Conservation (phyloP, 1,140 invertebrate genomes). For the Drosophila quadrilineata region DNA sequence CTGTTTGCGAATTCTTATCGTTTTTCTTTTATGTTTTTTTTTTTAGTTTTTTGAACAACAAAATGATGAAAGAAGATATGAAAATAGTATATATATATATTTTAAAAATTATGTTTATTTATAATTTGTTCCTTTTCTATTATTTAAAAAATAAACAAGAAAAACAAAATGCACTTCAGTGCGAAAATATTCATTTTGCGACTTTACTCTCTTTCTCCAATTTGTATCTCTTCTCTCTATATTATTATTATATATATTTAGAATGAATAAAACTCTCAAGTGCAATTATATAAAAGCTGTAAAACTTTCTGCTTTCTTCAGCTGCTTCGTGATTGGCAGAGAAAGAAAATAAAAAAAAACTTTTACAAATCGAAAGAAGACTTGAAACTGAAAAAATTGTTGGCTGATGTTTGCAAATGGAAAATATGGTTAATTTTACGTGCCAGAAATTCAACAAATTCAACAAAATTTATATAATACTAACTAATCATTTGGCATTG, state of each 20-base stretch:
- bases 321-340: slow-evolving; percentile 43
- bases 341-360: too few relatives aligned
- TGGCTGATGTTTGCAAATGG: slow-evolving; percentile 53
- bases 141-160: slow-evolving; percentile 61
- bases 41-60: too few relatives aligned
- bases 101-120: slow-evolving; percentile 62
- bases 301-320: slow-evolving; percentile 68
- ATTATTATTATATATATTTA: not conserved
- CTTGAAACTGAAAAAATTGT: slow-evolving; percentile 62
- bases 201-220: slow-evolving; percentile 8
- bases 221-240: not conserved
- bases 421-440: slow-evolving; percentile 29
- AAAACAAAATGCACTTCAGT: slow-evolving; percentile 36
- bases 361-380: slow-evolving; percentile 67
- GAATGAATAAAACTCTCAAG: slow-evolving; percentile 56
- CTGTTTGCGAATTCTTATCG: slow-evolving; percentile 61
- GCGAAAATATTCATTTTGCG: slow-evolving; percentile 38
- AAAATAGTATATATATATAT: slow-evolving; percentile 40
- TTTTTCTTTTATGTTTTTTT: slow-evolving; percentile 49
- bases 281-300: slow-evolving; percentile 74
- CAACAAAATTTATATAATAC: slow-evolving; percentile 13
- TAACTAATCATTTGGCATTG: slow-evolving; percentile 53
- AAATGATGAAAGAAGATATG: too few relatives aligned
- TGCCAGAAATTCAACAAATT: slow-evolving; percentile 16
- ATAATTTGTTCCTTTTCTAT: slow-evolving; percentile 69